Conservation (phyloP, 2,113 vertebrate genomes). For the Prinia subflava region DNA sequence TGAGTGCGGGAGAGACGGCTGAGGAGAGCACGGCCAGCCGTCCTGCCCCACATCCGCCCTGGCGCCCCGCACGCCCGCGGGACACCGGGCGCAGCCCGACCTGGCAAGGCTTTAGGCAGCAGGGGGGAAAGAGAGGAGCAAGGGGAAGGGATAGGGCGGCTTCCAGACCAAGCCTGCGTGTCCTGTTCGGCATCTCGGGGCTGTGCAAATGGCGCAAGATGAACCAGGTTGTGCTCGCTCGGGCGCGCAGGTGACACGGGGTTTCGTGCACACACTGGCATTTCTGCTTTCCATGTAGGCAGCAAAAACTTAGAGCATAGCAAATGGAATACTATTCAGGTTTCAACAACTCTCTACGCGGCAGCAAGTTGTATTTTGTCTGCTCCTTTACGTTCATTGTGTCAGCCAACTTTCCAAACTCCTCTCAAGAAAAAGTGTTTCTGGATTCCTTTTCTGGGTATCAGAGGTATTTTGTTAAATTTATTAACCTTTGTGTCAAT, state of each 20-base stretch:
- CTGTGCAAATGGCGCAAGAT: fast-evolving
- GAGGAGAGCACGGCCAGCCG: not conserved
- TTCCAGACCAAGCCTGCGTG: not conserved
- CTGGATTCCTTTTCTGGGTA: conserved; percentile 24
- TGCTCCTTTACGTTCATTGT: conserved; percentile 37
- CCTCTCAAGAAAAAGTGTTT: conserved; percentile 68
- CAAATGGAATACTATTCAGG: not conserved
- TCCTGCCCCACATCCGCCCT: fast-evolving
- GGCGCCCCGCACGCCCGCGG: fast-evolving
- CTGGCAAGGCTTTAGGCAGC: not conserved
- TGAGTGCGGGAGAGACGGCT: not conserved
- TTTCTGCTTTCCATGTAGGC: not conserved
- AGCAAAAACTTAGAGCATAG: not conserved
- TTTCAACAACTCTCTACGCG: conserved; percentile 51
- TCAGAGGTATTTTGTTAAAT: conserved; percentile 40
- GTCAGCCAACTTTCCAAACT: conserved; percentile 71
- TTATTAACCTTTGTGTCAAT: conserved; percentile 34
- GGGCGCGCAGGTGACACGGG: not conserved
- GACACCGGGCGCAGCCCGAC: not conserved
- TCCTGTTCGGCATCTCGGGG: not conserved
- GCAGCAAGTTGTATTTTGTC: conserved; percentile 60
- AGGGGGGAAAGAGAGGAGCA: not conserved
- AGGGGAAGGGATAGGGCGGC: not conserved
- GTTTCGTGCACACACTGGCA: fast-evolving
- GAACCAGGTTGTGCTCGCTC: fast-evolving